These are phyloP conservation scores for Hypsibius dujardini DNA, from an alignment of 1,140 invertebrate species.

Conservation along the genomic window DNA sequence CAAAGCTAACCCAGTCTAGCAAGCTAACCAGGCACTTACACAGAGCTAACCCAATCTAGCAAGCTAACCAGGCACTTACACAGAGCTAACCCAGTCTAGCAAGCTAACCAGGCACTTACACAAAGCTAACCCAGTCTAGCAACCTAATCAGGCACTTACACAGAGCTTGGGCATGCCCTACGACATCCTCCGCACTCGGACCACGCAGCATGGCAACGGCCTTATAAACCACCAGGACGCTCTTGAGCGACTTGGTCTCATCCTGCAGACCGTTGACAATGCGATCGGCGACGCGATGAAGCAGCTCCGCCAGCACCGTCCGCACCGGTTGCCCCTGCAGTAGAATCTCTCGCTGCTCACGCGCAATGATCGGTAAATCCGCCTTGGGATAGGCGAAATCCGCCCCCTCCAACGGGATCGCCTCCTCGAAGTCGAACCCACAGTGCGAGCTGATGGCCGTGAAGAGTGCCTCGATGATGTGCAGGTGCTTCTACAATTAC, in stretches of 20 bases:
- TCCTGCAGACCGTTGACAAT: slow-evolving; percentile 47
- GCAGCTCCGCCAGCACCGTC: slow-evolving; percentile 36
- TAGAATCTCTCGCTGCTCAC: slow-evolving; percentile 18
- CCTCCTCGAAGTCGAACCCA: slow-evolving; percentile 19
- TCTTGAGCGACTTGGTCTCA: slow-evolving; percentile 51
- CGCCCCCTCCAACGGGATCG: slow-evolving; percentile 23
- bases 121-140: slow-evolving; percentile 36
- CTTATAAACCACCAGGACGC: slow-evolving; percentile 37
- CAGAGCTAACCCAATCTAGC: slow-evolving; percentile 33
- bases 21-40: background rate
- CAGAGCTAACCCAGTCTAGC: slow-evolving; percentile 33
- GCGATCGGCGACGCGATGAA: slow-evolving; percentile 40
- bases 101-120: background rate
- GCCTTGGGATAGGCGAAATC: slow-evolving; percentile 25
- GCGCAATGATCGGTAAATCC: slow-evolving; percentile 23
- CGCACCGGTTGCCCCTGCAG: slow-evolving; percentile 31
- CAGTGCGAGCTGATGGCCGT: background rate
- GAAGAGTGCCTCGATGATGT: background rate
- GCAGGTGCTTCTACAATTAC: slow-evolving; percentile 18
- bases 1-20: slow-evolving; percentile 36
- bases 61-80: background rate
- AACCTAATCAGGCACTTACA: slow-evolving; percentile 30
- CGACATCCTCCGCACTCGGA: slow-evolving; percentile 19
- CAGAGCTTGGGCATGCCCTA: slow-evolving; percentile 24
- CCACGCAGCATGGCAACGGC: slow-evolving; percentile 22